A percentile compares a stretch with the other conserved stretches of the same genome.
Conservation (phyloP, 2,888 invertebrate genomes). For the Parnassius mnemosyne region DNA sequence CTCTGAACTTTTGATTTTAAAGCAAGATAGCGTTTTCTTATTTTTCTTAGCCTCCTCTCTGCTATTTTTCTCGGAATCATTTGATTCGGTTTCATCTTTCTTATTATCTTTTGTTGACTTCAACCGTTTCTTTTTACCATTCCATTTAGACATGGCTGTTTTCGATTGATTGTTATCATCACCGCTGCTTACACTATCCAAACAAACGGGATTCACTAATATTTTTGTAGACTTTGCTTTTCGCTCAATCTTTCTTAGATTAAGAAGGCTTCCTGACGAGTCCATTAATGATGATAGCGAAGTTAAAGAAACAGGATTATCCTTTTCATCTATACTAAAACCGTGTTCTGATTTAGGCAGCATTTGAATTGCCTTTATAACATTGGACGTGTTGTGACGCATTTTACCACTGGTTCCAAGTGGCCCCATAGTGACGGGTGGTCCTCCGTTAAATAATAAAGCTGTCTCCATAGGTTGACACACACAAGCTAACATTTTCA, state of each 20-base stretch:
- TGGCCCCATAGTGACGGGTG: conserved; percentile 78
- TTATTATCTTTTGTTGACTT: conserved; percentile 53
- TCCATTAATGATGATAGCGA: conserved; percentile 61
- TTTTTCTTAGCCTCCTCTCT: conserved; percentile 63
- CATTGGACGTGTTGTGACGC: conserved; percentile 56
- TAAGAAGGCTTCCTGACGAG: conserved; percentile 61
- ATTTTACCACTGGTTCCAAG: conserved; percentile 68
- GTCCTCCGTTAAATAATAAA: conserved; percentile 74
- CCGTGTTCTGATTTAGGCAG: conserved; percentile 52
- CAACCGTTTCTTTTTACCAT: conserved; percentile 72
- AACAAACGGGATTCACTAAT: conserved; percentile 71
- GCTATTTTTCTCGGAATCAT: conserved; percentile 60
- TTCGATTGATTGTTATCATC: conserved; percentile 69
- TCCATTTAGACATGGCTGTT: conserved; percentile 63
- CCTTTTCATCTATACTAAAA: conserved; percentile 55
- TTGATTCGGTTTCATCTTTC: conserved; percentile 47
- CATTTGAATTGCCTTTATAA: conserved; percentile 61
- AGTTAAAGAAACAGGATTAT: conserved; percentile 54
- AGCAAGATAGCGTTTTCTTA: conserved; percentile 73
- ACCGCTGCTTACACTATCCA: conserved; percentile 65
- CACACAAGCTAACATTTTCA: conserved; percentile 84
- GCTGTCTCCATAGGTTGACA: conserved; percentile 83
- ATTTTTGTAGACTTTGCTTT: conserved; percentile 75
- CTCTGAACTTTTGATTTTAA: conserved; percentile 72
- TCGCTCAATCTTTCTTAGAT: conserved; percentile 70